These are phyloP conservation scores for Chunga burmeisteri DNA, from an alignment of 2,113 vertebrate genomes.

Conservation along the genomic window DNA sequence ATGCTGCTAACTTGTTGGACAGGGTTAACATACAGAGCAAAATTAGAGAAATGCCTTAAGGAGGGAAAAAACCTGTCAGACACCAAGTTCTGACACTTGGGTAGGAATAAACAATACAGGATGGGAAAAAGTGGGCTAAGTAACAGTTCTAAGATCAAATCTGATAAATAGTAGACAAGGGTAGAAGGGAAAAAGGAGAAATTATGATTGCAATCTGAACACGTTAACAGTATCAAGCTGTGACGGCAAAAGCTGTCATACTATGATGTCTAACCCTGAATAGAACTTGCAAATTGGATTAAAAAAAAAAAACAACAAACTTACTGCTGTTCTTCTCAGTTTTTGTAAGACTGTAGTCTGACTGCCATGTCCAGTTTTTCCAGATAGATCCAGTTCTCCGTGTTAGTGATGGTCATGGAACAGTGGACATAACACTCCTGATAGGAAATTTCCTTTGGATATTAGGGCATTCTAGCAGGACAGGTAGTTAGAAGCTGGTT, in stretches of 20 bases:
- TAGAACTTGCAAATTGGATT: neutral
- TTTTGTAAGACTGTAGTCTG: neutral
- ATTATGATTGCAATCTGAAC: neutral
- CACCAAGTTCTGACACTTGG: neutral
- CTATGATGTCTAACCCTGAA: neutral
- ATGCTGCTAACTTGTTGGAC: neutral
- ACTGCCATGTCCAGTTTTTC: neutral
- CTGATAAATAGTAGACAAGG: neutral
- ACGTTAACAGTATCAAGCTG: neutral
- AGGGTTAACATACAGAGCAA: neutral
- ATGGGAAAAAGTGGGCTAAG: neutral
- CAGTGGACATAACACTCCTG: neutral
- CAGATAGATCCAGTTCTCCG: neutral
- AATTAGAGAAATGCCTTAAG: neutral
- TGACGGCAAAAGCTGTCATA: neutral
- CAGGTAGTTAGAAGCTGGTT: neutral
- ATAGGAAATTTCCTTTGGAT: neutral
- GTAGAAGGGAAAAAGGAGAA: neutral
- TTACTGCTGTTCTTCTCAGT: neutral
- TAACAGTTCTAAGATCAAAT: neutral
- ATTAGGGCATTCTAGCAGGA: neutral
- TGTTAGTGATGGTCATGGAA: neutral
- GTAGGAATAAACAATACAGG: neutral
- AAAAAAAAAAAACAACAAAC: neutral
- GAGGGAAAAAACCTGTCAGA: neutral